Evolutionary conservation across 2,888 invertebrate genomes (phyloP), one percentile per base, ranked within the genome.

Genomic region (Lasioglossum marginatum): DNA sequence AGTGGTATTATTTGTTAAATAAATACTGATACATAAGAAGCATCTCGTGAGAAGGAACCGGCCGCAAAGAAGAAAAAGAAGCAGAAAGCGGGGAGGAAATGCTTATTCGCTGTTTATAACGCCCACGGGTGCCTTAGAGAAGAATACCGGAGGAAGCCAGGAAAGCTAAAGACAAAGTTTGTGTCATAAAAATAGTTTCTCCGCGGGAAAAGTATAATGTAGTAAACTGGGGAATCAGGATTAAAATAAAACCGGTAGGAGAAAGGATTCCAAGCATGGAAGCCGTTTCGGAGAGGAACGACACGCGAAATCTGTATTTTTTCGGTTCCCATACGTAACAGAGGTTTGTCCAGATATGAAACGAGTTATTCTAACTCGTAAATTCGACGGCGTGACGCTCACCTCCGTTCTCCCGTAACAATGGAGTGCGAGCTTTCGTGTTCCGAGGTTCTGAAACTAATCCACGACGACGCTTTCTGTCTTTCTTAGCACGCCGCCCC

Each of bases 401-500:
- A 34, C 74, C 57, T 27, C 14, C n/a, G 74, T 74, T 57, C n/a
- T 37, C n/a, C 43, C 43, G 45, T 57, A 77, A 83, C 60, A 78
- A 78, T 74, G 63, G 34, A 82, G 57, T 57, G 68, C 66, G 27
- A 52, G 45, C 27, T 48, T 40, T 37, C 78, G 72, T 85, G 68
- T 76, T 57, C 68, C 70, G 72, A 27, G 40, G 6, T 48, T 48
- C 45, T 43, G 48, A 45, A 75, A 63, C 57, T 85, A 80, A 86
- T 81, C 81, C 76, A 48, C 78, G 85, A 76, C 85, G 77, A 78
- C 85, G 74, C 79, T 78, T 81, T 86, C 86, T 76, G 71, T 85
- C 86, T 81, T 86, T 81, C 86, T 85, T 86, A 78, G 74, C 57
- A 78, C 27, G 40, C 66, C 57, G 63, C 81, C 81, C 63, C 86